Evolutionary conservation across 2,888 invertebrate species (phyloP).

Genomic region (Ashinkailepas kermadecensis): DNA sequence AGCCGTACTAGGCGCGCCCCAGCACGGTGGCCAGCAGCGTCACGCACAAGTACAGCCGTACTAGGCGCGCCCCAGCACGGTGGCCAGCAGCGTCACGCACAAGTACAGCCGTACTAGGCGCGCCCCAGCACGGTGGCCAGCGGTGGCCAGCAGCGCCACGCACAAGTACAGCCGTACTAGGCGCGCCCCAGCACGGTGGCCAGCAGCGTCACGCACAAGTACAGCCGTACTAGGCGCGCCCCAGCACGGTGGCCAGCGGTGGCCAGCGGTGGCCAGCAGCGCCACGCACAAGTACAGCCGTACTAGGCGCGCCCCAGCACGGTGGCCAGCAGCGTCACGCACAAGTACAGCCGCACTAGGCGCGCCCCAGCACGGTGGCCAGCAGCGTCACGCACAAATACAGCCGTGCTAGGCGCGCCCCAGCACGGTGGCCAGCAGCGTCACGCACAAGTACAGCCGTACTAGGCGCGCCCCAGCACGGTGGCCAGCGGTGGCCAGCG

Average conservation of each 20-base stretch:
- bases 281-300: too few species aligned
- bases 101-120: constrained; percentile 87
- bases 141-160: not conserved
- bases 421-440: constrained; percentile 81
- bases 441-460: constrained; percentile 98
- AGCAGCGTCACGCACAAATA: too few species aligned
- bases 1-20: too few species aligned
- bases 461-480: constrained; percentile 47
- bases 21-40: not conserved
- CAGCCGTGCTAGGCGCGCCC: constrained; percentile 43
- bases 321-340: constrained; percentile 94
- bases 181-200: constrained; percentile 70
- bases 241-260: too few species aligned
- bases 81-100: constrained; percentile 91
- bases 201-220: constrained; percentile 93
- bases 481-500: too few species aligned
- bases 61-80: constrained; percentile 60
- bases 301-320: constrained; percentile 55
- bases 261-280: not conserved
- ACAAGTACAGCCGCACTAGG: constrained; percentile 94
- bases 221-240: constrained; percentile 98
- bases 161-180: not conserved
- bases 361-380: not conserved
- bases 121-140: too few species aligned
- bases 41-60: too few species aligned